These are phyloP conservation scores for Eupsittula cactorum DNA, from an alignment of 2,113 vertebrate species.

Conservation along the genomic window DNA sequence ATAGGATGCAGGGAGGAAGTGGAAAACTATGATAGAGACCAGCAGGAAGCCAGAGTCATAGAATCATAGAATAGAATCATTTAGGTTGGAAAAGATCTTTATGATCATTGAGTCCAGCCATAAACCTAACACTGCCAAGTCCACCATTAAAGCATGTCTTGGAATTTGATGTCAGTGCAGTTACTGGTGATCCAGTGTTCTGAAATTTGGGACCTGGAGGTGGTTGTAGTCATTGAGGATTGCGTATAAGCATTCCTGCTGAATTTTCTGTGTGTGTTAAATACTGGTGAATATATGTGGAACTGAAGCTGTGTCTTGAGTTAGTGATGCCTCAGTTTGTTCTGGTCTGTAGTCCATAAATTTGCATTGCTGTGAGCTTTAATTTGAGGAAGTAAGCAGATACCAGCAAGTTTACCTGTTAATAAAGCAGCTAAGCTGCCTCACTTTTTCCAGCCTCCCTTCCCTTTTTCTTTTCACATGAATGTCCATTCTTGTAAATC, in stretches of 20 bases:
- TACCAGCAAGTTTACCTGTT: neutral
- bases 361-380: neutral
- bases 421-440: neutral
- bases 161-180: neutral
- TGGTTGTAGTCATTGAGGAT: neutral
- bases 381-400: neutral
- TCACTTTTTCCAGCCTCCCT: neutral
- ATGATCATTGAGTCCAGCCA: neutral
- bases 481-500: neutral
- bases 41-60: neutral
- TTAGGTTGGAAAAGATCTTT: neutral
- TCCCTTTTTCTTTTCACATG: neutral
- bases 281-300: neutral
- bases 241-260: neutral
- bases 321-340: neutral
- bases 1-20: neutral
- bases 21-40: neutral
- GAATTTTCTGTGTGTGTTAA: neutral
- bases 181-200: neutral
- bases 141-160: neutral
- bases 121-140: neutral
- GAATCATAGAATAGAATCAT: neutral
- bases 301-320: neutral
- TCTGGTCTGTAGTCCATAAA: neutral
- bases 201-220: neutral